Conservation (phyloP, 1,140 invertebrate genomes). For the Drosophila tani region DNA sequence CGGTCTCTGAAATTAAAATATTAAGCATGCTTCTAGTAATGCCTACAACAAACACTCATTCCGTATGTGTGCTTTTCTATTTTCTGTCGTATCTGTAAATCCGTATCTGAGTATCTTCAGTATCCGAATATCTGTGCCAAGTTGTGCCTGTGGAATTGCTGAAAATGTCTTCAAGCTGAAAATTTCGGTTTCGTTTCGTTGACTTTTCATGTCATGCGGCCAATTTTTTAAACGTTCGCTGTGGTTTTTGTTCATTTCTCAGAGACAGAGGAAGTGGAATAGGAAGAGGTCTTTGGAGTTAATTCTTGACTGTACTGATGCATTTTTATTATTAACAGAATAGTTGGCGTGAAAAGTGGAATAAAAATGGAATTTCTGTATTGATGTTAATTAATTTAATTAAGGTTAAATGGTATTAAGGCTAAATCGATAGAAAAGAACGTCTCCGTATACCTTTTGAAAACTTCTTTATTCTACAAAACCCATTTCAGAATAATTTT, state of each 20-base stretch:
- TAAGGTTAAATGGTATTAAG: no score
- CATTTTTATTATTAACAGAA: not conserved
- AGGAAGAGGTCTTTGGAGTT: not conserved
- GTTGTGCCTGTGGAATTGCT: constrained; percentile 26
- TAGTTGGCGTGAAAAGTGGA: not conserved
- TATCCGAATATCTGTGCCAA: constrained; percentile 45
- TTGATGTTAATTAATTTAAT: no score
- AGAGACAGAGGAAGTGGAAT: not conserved
- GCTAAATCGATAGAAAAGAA: no score
- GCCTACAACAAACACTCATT: constrained; percentile 25
- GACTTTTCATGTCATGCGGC: constrained; percentile 46
- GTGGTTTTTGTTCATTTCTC: not conserved
- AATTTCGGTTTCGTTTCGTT: constrained; percentile 60
- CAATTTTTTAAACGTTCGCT: constrained; percentile 22
- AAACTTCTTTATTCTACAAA: not conserved
- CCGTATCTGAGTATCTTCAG: constrained; percentile 11
- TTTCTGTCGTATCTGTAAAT: constrained; percentile 21
- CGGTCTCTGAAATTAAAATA: constrained; percentile 48
- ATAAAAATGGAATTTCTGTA: not conserved
- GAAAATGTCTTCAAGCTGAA: constrained; percentile 59
- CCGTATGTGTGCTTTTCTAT: constrained; percentile 15
- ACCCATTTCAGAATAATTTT: not conserved
- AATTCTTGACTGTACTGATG: not conserved
- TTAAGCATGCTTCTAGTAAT: constrained; percentile 32
- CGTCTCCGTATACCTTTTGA: no score